Evolutionary conservation across 2,113 vertebrate genomes (phyloP), one percentile per base, ranked within the genome.

Genomic region (Seriola rivoliana): DNA sequence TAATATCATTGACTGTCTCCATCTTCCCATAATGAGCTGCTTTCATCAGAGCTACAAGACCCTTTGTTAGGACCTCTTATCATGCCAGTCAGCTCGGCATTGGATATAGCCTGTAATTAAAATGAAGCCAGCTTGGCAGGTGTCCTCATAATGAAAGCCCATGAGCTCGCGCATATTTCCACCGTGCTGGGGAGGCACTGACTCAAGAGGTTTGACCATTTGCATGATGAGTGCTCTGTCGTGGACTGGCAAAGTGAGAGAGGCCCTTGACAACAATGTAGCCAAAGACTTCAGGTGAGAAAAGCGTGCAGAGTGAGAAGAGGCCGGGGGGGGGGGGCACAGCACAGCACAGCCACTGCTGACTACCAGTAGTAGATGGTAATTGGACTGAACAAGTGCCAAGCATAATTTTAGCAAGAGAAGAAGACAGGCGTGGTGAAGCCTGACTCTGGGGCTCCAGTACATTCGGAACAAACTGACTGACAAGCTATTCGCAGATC

Each of bases 361-460:
- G 68, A 59, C 64, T 34, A 69, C 62, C 54, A 72, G 73, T 59
- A n/a, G 50, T 38, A 14, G 83, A 93, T 40, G 60, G n/a, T 92
- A 88, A 93, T 79, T 78, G 80, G 77, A 91, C 71, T 77, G 85
- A 91, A 86, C 88, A 91, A 90, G 80, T 86, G 87, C 73, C 89
- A 92, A 85, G 81, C 65, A 9, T 68, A 5, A 85, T 86, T 86
- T 80, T 58, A 71, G 66, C 8, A 1, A 12, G 62, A 48, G 65
- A 44, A 7, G 74, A 83, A 82, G 85, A 88, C 58, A 14, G 34
- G 80, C 42, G 44, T 4, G 36, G 69, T 67, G 79, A 78, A 21
- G 69, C 48, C 10, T 42, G 25, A 48, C 21, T 55, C 11, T 0
- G 23, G 36, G 12, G 71, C 71, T 59, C 50, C 19, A 40, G 42